Evolutionary conservation across 2,113 vertebrate species (phyloP).

Genomic region (Pygoscelis adeliae): DNA sequence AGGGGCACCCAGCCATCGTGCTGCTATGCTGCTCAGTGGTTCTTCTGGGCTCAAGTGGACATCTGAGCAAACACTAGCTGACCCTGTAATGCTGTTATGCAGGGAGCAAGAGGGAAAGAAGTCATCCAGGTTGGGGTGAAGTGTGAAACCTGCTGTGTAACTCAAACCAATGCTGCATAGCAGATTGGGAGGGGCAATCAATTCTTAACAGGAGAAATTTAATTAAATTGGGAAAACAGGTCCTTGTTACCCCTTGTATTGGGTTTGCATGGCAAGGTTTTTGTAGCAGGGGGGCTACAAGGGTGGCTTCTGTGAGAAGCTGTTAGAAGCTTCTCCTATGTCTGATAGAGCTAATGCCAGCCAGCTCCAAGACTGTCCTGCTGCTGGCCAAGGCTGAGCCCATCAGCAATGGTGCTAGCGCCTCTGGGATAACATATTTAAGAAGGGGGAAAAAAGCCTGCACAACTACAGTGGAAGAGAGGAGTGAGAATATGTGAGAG

Average conservation of each 20-base stretch:
- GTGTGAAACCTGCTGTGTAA: not conserved
- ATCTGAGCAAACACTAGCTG: not conserved
- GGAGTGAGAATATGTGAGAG: not conserved
- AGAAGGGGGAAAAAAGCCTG: not conserved
- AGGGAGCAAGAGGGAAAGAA: not conserved
- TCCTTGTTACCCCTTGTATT: not conserved
- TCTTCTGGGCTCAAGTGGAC: not conserved
- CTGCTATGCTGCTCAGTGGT: not conserved
- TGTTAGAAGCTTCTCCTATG: not conserved
- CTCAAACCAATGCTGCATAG: not conserved
- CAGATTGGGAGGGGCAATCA: not conserved
- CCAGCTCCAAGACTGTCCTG: not conserved
- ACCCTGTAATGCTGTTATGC: not conserved
- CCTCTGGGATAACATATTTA: not conserved
- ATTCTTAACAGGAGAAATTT: not conserved
- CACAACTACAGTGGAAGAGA: too few relatives aligned
- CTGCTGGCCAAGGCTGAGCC: not conserved
- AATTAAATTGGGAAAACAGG: not conserved
- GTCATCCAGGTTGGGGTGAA: not conserved
- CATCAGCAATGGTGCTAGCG: accelerated
- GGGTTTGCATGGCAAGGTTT: not conserved
- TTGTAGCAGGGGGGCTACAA: not conserved
- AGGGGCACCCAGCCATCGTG: accelerated
- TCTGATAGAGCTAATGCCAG: not conserved
- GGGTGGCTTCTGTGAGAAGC: too few relatives aligned